Percentiles rank a stretch among this genome's conserved stretches.
These are phyloP conservation scores for Heliconius eleuchia DNA, from an alignment of 1,140 invertebrate species.

Conservation along the genomic window DNA sequence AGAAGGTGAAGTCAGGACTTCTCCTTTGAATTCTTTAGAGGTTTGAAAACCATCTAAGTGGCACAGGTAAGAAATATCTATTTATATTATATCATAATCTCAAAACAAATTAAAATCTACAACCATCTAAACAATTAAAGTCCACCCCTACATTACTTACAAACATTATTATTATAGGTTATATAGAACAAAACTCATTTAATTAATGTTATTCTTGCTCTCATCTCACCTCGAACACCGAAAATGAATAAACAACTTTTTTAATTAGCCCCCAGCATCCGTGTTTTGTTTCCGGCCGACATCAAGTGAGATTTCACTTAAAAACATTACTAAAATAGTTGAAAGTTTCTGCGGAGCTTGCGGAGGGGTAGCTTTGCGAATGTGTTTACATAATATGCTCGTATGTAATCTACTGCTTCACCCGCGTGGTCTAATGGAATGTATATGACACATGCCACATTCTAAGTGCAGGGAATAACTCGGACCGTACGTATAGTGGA, in stretches of 20 bases:
- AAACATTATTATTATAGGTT: conserved; percentile 1
- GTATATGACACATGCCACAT: no score
- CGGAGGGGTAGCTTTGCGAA: neutral
- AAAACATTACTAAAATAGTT: conserved; percentile 13
- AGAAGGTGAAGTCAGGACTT: no score
- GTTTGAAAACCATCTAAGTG: no score
- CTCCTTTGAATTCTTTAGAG: no score
- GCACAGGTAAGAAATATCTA: no score
- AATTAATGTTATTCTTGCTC: conserved; percentile 8
- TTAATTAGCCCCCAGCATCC: conserved; percentile 1
- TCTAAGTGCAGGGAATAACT: no score
- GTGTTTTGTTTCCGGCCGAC: conserved; percentile 11
- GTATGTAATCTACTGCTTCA: no score
- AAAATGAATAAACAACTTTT: conserved; percentile 14
- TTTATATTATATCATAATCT: no score
- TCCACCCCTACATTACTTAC: neutral
- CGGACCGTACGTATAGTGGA: no score
- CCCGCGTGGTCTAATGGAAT: no score
- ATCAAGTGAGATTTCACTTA: conserved; percentile 6
- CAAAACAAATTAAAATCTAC: neutral
- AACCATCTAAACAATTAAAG: neutral
- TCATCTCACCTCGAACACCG: conserved; percentile 9
- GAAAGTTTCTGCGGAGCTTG: neutral
- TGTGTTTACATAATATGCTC: no score
- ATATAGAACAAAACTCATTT: conserved; percentile 7